Conservation (phyloP, 1,140 invertebrate genomes). For the Pseudobourletiella spinata region DNA sequence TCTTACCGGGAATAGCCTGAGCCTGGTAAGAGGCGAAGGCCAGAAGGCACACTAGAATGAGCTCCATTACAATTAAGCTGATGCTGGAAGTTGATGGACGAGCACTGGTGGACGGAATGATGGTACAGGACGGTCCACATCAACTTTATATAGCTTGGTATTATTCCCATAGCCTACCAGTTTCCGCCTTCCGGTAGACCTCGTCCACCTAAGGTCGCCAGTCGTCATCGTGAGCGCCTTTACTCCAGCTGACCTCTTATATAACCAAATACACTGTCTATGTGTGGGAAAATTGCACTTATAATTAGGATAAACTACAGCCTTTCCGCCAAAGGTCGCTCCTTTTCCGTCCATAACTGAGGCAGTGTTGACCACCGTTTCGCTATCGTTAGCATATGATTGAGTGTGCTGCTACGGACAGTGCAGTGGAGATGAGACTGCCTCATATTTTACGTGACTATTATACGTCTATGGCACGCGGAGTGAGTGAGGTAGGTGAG, state of each 20-base stretch:
- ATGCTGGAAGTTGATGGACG: too few species aligned
- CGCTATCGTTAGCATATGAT: neutral
- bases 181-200: conserved; percentile 6
- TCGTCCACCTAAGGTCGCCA: neutral
- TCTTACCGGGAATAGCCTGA: too few species aligned
- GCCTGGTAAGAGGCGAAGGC: too few species aligned
- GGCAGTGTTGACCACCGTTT: neutral
- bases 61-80: too few species aligned
- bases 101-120: neutral
- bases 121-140: neutral
- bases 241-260: neutral
- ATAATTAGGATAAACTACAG: neutral
- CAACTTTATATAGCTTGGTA: neutral
- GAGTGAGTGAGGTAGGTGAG: too few species aligned
- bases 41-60: too few species aligned
- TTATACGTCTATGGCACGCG: too few species aligned
- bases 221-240: neutral
- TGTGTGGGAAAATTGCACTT: conserved; percentile 1
- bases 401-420: neutral
- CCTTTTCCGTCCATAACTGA: neutral
- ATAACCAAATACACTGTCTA: neutral
- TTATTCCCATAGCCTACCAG: neutral
- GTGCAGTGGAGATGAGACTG: neutral
- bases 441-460: neutral
- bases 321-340: neutral